Evolutionary conservation across 64 coral and sea anemone genomes (phyloP), one percentile per base, ranked within the genome.

Genomic region (Porites lutea): DNA sequence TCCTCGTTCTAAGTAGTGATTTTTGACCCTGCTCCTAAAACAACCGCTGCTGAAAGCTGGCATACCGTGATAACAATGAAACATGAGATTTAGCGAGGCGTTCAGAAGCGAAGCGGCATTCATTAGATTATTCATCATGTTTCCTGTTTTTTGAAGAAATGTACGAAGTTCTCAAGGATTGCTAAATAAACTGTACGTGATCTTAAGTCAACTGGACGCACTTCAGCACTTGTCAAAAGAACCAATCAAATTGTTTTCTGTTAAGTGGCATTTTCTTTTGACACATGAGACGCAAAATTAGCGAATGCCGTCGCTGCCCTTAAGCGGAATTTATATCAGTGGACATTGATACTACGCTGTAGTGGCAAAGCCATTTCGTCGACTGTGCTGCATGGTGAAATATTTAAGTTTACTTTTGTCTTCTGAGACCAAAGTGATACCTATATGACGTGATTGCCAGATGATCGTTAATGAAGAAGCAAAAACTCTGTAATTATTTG

Each of bases 241-340:
- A 19, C 63, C 63, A 68, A 68, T 69, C 46, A 84, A 84, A 83
- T 63, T 21, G 68, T 84, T 68, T 84, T 16, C 45, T 75, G 37
- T 51, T 37, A 55, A 7, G 73, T 74, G 3, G 11, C 14, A 4
- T 52, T 75, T 52, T 51, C 73, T 16, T 75, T 51, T 19, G 12
- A 13, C 37, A 49, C 19, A 68, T 63, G 67, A 12, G 18, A 84
- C 43, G 44, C 43, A 52, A 8, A 18, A 47, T 51, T 67, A 12
- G 62, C 9, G 81, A 69, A 84, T 84, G 66, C 81, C 81, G 13
- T 4, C 5, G 61, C 68, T 68, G 64, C 59, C 45, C 59, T 55
- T 44, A 18, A 13, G 22, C 68, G 45, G 15, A 11, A 68, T 68
- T 84, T 63, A 45, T 46, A 13, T 48, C 43, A 48, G 16, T 48